Base-by-base conservation (phyloP, 2,113 vertebrate species). In the Gobio gobio region DNA sequence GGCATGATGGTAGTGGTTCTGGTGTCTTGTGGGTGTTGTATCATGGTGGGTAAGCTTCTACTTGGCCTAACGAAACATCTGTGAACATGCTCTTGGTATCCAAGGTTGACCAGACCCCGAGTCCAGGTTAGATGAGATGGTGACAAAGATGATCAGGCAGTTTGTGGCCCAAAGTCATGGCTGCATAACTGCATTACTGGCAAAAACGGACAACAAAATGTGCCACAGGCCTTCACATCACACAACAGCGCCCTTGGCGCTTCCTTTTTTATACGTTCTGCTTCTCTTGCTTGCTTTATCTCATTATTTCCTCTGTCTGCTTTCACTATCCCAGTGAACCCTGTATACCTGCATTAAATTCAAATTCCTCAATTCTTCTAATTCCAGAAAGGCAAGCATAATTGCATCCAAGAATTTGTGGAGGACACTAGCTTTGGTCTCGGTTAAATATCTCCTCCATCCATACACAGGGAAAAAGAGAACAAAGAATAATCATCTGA, bases 51-150 rank as follows among this genome's bases (percentile, higher is more conserved):
- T 29, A 40, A 73, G 54, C 77, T 14, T 22, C 33, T 14, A 40
- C 40, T 43, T 26, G 45, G 64, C 64, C 33, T 56, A 40, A 18
- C 5, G 29, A 64, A 29, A 79, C 9, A 58, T 45, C 7, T 24
- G 22, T 56, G 64, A 78, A 24, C 64, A 43, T 20, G 26, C 43
- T 81, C n/a, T 86, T 56, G 10, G 26, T 51, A 14, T 81, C 14
- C 78, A 81, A 86, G 84, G 78, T 79, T 70, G 14, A 75, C 33
- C 33, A 54, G 5, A 36, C 45, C 70, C 58, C 14, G 63, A 40
- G 33, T 82, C 70, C 56, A 75, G 33, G 10, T 66, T 22, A 33
- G 22, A 82, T 22, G 45, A 40, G 43, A 59, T 64, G 45, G 14
- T 81, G 68, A 56, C 36, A 47, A 63, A 82, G 68, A 64, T 12